Evolutionary conservation across 2,113 vertebrate genomes (phyloP).

Genomic region (Hippoglossus stenolepis): DNA sequence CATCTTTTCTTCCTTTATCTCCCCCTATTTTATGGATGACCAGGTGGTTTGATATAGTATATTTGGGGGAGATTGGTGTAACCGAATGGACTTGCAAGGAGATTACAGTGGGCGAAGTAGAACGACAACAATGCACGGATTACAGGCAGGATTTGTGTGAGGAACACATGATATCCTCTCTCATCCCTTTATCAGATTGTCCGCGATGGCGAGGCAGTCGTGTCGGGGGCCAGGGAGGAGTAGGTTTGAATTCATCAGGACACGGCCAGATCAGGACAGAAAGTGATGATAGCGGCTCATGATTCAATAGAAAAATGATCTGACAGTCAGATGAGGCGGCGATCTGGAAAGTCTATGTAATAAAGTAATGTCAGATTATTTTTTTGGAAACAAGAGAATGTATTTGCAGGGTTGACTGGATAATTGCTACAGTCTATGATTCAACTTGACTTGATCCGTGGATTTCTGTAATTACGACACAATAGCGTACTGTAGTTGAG

Average conservation of each 20-base stretch:
- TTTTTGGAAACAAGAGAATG: constrained; percentile 11
- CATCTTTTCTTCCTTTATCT: constrained; percentile 40
- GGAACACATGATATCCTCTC: constrained; percentile 80
- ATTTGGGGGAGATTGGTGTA: constrained; percentile 41
- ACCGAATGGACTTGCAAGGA: constrained; percentile 62
- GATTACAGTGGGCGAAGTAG: constrained; percentile 75
- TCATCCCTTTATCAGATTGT: constrained; percentile 83
- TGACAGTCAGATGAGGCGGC: constrained; percentile 38
- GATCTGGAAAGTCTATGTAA: constrained; percentile 17
- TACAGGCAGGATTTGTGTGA: constrained; percentile 83
- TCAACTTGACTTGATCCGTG: constrained; percentile 9
- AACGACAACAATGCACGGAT: constrained; percentile 81
- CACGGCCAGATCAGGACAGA: constrained; percentile 50
- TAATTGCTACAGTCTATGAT: constrained; percentile 39
- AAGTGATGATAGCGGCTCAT: constrained; percentile 45
- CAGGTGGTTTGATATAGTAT: constrained; percentile 46
- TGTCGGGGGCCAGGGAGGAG: constrained; percentile 50
- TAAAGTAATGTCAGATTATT: background rate
- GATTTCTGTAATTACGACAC: constrained; percentile 4
- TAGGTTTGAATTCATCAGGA: constrained; percentile 70
- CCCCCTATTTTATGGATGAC: constrained; percentile 26
- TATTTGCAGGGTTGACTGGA: constrained; percentile 32
- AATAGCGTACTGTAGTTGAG: background rate
- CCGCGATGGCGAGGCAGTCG: constrained; percentile 65
- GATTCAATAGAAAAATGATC: constrained; percentile 52